Conservation (phyloP, 1,140 invertebrate genomes). For the Drosophila carrolli region DNA sequence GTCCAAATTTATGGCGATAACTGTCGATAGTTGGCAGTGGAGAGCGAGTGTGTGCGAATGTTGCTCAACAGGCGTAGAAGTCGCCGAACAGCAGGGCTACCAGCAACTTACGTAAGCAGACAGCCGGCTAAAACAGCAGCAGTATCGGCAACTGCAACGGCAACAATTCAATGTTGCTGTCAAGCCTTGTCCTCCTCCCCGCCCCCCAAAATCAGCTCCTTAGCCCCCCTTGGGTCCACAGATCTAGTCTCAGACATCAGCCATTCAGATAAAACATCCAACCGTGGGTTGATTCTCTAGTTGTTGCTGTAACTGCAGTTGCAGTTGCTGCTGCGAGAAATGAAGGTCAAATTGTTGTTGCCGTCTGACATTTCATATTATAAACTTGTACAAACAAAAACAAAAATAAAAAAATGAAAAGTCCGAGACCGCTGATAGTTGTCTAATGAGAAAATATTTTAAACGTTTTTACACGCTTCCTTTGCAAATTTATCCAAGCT, state of each 20-base stretch:
- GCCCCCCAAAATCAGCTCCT: constrained; percentile 7
- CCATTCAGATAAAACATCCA: constrained; percentile 59
- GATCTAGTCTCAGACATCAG: constrained; percentile 69
- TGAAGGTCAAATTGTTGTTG: constrained; percentile 71
- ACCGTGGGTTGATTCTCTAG: constrained; percentile 62
- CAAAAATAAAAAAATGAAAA: constrained; percentile 37
- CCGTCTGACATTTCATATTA: constrained; percentile 78
- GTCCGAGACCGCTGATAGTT: constrained; percentile 55
- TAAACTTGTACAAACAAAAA: constrained; percentile 69
- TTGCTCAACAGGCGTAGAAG: constrained; percentile 71
- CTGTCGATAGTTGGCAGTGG: constrained; percentile 77
- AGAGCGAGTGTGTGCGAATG: constrained; percentile 47
- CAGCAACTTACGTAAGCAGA: constrained; percentile 71
- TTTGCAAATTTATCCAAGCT: constrained; percentile 74
- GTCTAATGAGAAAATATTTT: constrained; percentile 83
- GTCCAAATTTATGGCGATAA: constrained; percentile 84
- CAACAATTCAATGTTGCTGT: constrained; percentile 76
- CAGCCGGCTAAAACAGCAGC: constrained; percentile 43
- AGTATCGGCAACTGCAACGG: constrained; percentile 29
- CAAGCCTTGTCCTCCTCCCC: constrained; percentile 45
- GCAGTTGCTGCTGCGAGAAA: constrained; percentile 63
- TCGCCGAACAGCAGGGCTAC: constrained; percentile 47
- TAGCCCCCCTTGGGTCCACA: constrained; percentile 36
- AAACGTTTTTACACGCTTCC: constrained; percentile 81
- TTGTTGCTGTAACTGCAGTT: constrained; percentile 45